phyloP scores from a whole-genome alignment of 1,140 invertebrate genomes.

The Bombus soroeensis region DNA sequence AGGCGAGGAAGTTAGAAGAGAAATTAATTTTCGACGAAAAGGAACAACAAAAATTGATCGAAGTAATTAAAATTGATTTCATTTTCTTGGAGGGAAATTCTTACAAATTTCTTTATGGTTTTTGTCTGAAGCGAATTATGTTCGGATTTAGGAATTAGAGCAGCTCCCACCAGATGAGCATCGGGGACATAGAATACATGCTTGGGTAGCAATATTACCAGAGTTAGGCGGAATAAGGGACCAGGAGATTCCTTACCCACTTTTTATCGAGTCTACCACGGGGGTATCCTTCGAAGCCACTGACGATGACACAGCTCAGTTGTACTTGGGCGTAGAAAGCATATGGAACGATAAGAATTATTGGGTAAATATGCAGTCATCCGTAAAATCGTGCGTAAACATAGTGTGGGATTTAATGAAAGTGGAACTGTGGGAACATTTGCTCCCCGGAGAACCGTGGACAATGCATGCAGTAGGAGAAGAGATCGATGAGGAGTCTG shows the following conservation, averaged over 20 bases:
- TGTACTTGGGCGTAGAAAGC: conserved; percentile 91
- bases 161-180: conserved; percentile 87
- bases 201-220: conserved; percentile 90
- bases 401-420: conserved; percentile 86
- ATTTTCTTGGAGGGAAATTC: not conserved
- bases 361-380: conserved; percentile 90
- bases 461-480: conserved; percentile 73
- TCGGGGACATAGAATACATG: conserved; percentile 90
- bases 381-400: conserved; percentile 78
- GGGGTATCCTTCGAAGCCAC: conserved; percentile 81
- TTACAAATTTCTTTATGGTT: not conserved
- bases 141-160: conserved; percentile 85
- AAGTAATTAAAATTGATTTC: conserved; percentile 1
- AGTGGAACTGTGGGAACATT: conserved; percentile 86
- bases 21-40: conserved; percentile 75
- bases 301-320: conserved; percentile 83
- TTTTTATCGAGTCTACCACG: conserved; percentile 93
- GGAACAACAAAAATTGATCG: conserved; percentile 74
- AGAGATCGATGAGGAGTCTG: conserved; percentile 71
- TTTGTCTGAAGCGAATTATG: not conserved
- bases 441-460: conserved; percentile 87
- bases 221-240: conserved; percentile 66
- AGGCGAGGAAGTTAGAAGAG: conserved; percentile 74
- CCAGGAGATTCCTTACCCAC: conserved; percentile 84
- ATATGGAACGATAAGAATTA: conserved; percentile 95